A percentile compares a stretch with the other conserved stretches of the same genome.
These are phyloP conservation scores for Chironomus tentans DNA, from an alignment of 2,888 invertebrate genomes.

Conservation along the genomic window DNA sequence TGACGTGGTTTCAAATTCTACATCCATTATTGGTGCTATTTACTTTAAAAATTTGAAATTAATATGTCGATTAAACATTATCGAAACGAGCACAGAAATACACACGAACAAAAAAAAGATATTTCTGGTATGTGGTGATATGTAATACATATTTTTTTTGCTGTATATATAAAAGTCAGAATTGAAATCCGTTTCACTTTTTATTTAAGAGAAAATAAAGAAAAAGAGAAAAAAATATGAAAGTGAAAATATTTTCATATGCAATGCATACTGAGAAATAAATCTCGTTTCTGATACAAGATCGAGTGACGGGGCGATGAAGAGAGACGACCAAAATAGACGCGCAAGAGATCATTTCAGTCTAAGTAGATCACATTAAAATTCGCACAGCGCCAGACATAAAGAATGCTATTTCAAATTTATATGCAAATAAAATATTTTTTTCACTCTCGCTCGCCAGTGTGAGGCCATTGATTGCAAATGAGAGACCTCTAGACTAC, in stretches of 20 bases:
- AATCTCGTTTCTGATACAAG: background rate
- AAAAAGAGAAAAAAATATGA: background rate
- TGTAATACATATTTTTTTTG: background rate
- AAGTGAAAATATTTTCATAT: background rate
- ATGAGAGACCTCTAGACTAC: constrained; percentile 16
- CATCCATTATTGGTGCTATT: background rate
- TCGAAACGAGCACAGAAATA: background rate
- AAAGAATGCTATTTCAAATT: constrained; percentile 15
- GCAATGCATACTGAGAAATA: background rate
- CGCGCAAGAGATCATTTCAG: background rate
- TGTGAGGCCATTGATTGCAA: background rate
- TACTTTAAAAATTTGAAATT: background rate
- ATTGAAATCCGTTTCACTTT: too few species aligned
- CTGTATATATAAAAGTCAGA: too few species aligned
- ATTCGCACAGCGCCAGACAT: constrained; percentile 24
- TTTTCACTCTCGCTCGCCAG: background rate
- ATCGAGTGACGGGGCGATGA: background rate
- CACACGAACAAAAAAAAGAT: background rate
- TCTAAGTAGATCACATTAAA: constrained; percentile 1
- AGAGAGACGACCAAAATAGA: background rate
- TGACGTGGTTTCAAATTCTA: background rate
- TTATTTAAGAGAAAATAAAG: background rate
- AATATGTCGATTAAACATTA: background rate
- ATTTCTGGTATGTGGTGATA: background rate
- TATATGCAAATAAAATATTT: constrained; percentile 15